phyloP scores from a whole-genome alignment of 2,797 vertebrate species.

The Caiman crocodilus region DNA sequence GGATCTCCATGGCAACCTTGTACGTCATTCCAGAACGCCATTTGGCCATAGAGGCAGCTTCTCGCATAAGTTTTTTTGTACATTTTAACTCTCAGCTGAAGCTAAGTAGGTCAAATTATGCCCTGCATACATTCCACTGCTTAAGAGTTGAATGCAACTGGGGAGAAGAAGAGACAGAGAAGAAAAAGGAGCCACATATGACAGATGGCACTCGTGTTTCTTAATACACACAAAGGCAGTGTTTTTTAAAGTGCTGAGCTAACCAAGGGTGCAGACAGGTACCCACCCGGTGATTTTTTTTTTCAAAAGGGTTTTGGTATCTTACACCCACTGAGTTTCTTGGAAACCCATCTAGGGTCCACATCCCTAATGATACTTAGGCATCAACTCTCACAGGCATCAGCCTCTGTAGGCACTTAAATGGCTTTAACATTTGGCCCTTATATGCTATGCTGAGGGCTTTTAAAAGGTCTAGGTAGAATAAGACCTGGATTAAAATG shows the following conservation, averaged over 20 bases:
- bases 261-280: neutral
- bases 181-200: accelerated
- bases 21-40: neutral
- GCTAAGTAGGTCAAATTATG: slow-evolving; percentile 17
- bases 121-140: neutral
- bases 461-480: neutral
- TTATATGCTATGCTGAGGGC: neutral
- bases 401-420: neutral
- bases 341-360: neutral
- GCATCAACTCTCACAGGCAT: neutral
- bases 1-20: slow-evolving; percentile 46
- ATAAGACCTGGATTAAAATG: neutral
- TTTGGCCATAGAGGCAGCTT: neutral
- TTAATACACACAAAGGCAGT: neutral
- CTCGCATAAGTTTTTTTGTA: neutral
- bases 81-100: neutral
- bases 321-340: neutral
- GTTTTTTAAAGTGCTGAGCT: neutral
- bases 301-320: neutral
- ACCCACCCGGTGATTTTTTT: neutral
- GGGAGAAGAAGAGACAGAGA: neutral
- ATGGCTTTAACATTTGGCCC: neutral
- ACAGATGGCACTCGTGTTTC: neutral
- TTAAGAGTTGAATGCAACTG: accelerated
- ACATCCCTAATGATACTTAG: neutral